Conservation (phyloP, 2,888 invertebrate genomes). For the Ganaspis brasiliensis region DNA sequence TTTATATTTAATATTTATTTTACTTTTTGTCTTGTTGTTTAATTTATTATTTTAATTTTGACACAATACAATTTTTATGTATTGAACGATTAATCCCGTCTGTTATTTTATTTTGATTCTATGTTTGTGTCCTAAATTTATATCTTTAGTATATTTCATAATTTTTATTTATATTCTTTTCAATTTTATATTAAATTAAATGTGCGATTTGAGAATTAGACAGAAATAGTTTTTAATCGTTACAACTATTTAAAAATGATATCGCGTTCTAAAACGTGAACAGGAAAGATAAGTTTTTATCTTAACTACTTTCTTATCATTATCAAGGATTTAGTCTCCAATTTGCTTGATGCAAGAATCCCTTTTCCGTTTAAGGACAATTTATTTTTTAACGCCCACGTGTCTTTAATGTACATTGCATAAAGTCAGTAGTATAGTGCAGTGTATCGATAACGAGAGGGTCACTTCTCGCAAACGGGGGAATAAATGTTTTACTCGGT, state of each 20-base stretch:
- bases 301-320: conserved; percentile 31
- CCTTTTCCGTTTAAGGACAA: conserved; percentile 13
- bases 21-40: too few species aligned
- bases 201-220: too few species aligned
- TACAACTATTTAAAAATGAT: background rate
- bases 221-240: too few species aligned
- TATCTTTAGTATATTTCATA: too few species aligned
- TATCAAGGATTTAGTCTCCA: background rate
- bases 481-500: conserved; percentile 64
- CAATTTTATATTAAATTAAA: too few species aligned
- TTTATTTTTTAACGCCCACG: conserved; percentile 40
- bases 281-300: background rate
- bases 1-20: too few species aligned
- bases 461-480: conserved; percentile 33
- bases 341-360: conserved; percentile 8
- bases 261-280: background rate
- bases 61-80: too few species aligned
- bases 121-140: too few species aligned
- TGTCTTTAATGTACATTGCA: conserved; percentile 12
- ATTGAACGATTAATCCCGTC: too few species aligned
- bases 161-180: too few species aligned
- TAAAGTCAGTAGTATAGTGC: conserved; percentile 17
- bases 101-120: too few species aligned
- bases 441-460: conserved; percentile 33
- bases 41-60: too few species aligned